Percentiles rank a stretch among this genome's conserved stretches.
Evolutionary conservation across 2,888 invertebrate genomes (phyloP).

Genomic region (Autographa pulchrina): DNA sequence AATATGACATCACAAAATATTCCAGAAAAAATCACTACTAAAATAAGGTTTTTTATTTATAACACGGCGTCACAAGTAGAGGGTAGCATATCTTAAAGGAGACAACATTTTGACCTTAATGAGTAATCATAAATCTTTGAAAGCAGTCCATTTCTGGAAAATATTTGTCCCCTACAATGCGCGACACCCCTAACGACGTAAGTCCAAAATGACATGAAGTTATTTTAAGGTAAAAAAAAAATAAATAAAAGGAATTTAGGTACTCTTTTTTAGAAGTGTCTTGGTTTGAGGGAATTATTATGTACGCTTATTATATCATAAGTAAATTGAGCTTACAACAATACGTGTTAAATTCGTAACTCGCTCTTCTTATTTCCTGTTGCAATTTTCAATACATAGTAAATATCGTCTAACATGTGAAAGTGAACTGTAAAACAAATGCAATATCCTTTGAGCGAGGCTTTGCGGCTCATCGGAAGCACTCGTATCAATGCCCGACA

Average conservation of each 20-base stretch:
- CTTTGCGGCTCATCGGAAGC: not conserved
- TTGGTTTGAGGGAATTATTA: too few species aligned
- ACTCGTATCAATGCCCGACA: conserved; percentile 12
- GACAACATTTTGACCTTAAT: not conserved
- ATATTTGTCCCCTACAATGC: not conserved
- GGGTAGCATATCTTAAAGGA: not conserved
- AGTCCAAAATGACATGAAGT: not conserved
- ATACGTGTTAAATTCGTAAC: too few species aligned
- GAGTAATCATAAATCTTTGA: not conserved
- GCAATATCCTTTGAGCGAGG: not conserved
- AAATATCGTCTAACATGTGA: not conserved
- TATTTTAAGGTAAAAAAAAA: too few species aligned
- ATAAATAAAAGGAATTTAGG: too few species aligned
- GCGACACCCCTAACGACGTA: not conserved
- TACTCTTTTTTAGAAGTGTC: too few species aligned
- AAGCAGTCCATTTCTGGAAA: not conserved
- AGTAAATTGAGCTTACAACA: too few species aligned
- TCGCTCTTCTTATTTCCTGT: too few species aligned
- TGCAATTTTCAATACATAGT: too few species aligned
- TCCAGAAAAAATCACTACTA: too few species aligned
- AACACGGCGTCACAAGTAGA: not conserved
- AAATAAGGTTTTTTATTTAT: too few species aligned
- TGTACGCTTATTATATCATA: too few species aligned
- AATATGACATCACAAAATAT: too few species aligned
- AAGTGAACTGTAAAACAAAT: conserved; percentile 1